Conservation (phyloP, 2,797 vertebrate species). For the Fundulus diaphanus region DNA sequence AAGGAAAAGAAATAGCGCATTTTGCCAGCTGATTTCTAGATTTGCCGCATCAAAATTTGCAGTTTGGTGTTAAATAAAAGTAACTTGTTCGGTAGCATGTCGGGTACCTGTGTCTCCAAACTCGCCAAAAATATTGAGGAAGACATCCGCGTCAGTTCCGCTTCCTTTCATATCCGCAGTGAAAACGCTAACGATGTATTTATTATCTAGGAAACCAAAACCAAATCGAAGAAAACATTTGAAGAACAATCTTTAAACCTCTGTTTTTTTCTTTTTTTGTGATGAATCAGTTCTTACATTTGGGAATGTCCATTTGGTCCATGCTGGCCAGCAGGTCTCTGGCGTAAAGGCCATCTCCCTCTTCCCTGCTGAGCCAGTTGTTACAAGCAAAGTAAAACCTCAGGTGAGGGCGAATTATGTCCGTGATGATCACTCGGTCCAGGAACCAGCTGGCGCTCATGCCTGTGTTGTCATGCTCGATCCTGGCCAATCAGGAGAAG, state of each 20-base stretch:
- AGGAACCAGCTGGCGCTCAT: slow-evolving; percentile 93
- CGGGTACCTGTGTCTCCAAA: slow-evolving; percentile 91
- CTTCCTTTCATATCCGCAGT: slow-evolving; percentile 91
- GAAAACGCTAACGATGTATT: slow-evolving; percentile 90
- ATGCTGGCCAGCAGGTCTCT: slow-evolving; percentile 90
- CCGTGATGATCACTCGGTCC: slow-evolving; percentile 89
- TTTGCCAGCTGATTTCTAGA: not conserved
- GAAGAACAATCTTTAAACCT: not conserved
- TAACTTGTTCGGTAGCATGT: not conserved
- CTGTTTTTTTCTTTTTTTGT: not conserved
- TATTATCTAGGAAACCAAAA: slow-evolving; percentile 86
- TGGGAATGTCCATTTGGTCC: slow-evolving; percentile 92
- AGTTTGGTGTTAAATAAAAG: too few relatives aligned
- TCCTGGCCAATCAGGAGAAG: slow-evolving; percentile 75
- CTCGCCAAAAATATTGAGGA: slow-evolving; percentile 96
- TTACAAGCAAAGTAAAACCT: slow-evolving; percentile 96
- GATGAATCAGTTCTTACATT: slow-evolving; percentile 79
- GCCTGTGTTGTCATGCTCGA: slow-evolving; percentile 96
- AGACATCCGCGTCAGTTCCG: slow-evolving; percentile 95
- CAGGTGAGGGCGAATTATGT: slow-evolving; percentile 94
- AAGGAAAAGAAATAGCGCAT: slow-evolving; percentile 10
- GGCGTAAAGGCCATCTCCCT: slow-evolving; percentile 87
- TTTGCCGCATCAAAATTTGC: not conserved
- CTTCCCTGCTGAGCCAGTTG: slow-evolving; percentile 94
- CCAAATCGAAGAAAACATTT: not conserved